These are phyloP conservation scores for Cyprinodon tularosa DNA, from an alignment of 2,113 vertebrate species.

Conservation along the genomic window DNA sequence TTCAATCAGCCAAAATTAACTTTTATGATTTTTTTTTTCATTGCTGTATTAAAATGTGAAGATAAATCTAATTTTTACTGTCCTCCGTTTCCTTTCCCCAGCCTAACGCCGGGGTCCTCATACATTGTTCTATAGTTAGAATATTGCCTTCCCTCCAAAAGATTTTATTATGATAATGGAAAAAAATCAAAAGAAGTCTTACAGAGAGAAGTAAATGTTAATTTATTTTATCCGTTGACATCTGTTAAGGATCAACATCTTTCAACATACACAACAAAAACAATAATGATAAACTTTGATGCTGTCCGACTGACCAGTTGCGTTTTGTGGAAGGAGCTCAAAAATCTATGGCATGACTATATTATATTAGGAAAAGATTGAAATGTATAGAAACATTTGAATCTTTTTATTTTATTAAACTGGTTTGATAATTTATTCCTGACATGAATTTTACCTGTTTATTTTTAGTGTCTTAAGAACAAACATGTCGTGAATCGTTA, in stretches of 20 bases:
- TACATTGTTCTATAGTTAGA: too few relatives aligned
- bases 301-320: background rate
- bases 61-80: background rate
- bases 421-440: background rate
- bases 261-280: too few relatives aligned
- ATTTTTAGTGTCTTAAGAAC: background rate
- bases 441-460: background rate
- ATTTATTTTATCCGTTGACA: background rate
- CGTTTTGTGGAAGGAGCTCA: too few relatives aligned
- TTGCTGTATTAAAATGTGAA: slow-evolving; percentile 3
- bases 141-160: background rate
- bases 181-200: background rate
- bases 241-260: background rate
- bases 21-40: background rate
- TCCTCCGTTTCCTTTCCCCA: too few relatives aligned
- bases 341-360: background rate
- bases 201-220: background rate
- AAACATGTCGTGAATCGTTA: background rate
- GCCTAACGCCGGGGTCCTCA: too few relatives aligned
- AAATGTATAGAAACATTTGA: background rate
- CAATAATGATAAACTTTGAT: background rate
- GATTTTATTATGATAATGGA: background rate
- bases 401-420: background rate
- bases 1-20: slow-evolving; percentile 8
- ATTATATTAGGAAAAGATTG: background rate